A percentile compares a stretch with the other conserved stretches of the same genome.
These are phyloP conservation scores for Bufo bufo DNA, from an alignment of 2,113 vertebrate genomes.

Conservation along the genomic window DNA sequence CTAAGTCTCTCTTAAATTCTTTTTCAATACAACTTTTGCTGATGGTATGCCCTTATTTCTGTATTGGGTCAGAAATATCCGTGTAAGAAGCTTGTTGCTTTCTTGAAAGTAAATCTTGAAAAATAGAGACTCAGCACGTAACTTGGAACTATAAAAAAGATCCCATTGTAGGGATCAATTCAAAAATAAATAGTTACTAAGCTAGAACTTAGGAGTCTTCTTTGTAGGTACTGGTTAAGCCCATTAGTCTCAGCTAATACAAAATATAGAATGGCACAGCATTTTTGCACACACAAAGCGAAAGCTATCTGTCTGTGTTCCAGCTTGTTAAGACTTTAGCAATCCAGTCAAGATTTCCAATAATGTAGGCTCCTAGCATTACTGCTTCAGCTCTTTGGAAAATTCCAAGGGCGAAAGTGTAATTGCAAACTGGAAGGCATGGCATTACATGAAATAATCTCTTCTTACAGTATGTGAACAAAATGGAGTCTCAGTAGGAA, in stretches of 20 bases:
- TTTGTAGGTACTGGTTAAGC: conserved; percentile 35
- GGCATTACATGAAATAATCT: conserved; percentile 44
- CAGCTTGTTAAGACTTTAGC: conserved; percentile 57
- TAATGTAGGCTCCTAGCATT: conserved; percentile 51
- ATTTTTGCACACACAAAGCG: conserved; percentile 39
- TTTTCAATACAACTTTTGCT: background rate
- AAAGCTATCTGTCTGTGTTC: conserved; percentile 57
- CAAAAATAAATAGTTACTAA: conserved; percentile 42
- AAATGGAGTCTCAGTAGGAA: background rate
- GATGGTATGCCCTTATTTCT: conserved; percentile 5
- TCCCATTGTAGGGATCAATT: conserved; percentile 28
- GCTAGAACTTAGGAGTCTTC: conserved; percentile 18
- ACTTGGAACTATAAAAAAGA: conserved; percentile 17
- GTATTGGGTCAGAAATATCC: background rate
- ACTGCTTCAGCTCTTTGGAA: conserved; percentile 54
- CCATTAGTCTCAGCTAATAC: conserved; percentile 44
- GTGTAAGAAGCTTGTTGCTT: conserved; percentile 11
- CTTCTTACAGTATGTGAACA: conserved; percentile 40
- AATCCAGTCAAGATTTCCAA: conserved; percentile 55
- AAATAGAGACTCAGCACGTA: conserved; percentile 1
- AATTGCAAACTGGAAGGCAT: conserved; percentile 50
- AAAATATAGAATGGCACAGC: conserved; percentile 46
- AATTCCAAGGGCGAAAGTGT: conserved; percentile 56
- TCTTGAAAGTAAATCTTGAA: conserved; percentile 2
- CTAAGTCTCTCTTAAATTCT: background rate